phyloP scores from a whole-genome alignment of 2,888 invertebrate species.

The Nomada fucata region DNA sequence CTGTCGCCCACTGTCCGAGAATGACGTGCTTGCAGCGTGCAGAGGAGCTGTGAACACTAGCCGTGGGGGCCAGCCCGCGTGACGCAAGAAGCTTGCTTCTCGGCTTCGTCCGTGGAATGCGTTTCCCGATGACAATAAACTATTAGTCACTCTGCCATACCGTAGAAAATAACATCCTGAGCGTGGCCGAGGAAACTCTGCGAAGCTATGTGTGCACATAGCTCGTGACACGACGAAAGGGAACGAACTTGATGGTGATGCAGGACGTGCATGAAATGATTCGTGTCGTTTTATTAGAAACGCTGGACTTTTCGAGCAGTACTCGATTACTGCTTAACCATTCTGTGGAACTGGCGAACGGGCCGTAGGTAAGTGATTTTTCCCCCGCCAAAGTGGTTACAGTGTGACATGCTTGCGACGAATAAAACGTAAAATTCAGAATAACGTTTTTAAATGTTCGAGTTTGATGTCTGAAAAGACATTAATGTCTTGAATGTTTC shows the following conservation, averaged over 20 bases:
- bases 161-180: conserved; percentile 27
- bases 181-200: conserved; percentile 31
- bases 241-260: background rate
- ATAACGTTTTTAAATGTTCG: no score
- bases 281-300: no score
- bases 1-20: conserved; percentile 40
- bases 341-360: no score
- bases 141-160: conserved; percentile 8
- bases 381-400: no score
- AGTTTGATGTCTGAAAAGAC: no score
- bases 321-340: no score
- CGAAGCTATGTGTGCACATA: conserved; percentile 10
- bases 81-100: conserved; percentile 32
- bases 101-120: conserved; percentile 14
- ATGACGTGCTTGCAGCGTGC: conserved; percentile 27
- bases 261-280: no score
- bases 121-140: conserved; percentile 34
- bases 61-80: background rate
- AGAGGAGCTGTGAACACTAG: conserved; percentile 20
- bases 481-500: no score
- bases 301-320: no score
- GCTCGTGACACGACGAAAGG: background rate
- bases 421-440: no score
- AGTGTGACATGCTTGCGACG: no score
- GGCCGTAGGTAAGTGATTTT: no score